A percentile compares a stretch with the other conserved stretches of the same genome.
Evolutionary conservation across 2,797 vertebrate genomes (phyloP).

Genomic region (Gymnopithys bicolor): DNA sequence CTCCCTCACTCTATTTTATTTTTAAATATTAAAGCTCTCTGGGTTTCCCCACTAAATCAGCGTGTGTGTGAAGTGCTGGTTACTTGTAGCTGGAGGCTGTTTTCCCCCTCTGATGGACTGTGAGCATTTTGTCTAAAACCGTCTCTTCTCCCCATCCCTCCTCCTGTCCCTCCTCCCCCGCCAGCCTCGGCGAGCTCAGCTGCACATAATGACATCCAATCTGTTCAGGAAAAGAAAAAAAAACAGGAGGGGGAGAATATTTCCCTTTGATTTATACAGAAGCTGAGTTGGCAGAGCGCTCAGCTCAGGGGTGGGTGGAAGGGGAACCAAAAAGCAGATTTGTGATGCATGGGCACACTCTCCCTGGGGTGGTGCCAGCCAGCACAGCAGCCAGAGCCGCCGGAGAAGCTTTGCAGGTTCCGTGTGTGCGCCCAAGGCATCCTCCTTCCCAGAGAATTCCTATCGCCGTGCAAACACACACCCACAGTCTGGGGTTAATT

Average conservation of each 20-base stretch:
- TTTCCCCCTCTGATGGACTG: slow-evolving; percentile 70
- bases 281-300: slow-evolving; percentile 73
- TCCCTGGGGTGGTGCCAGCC: slow-evolving; percentile 70
- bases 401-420: slow-evolving; percentile 67
- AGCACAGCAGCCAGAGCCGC: slow-evolving; percentile 63
- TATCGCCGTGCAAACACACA: slow-evolving; percentile 62
- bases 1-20: slow-evolving; percentile 11
- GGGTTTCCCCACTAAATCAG: slow-evolving; percentile 68
- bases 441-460: slow-evolving; percentile 57
- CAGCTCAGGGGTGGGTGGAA: slow-evolving; percentile 67
- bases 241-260: slow-evolving; percentile 72
- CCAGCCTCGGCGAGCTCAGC: slow-evolving; percentile 69
- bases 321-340: slow-evolving; percentile 71
- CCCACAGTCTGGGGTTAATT: slow-evolving; percentile 69
- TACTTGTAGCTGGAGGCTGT: slow-evolving; percentile 69
- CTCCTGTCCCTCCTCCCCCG: slow-evolving; percentile 58
- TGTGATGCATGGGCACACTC: slow-evolving; percentile 71
- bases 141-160: slow-evolving; percentile 60
- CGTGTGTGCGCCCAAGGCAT: slow-evolving; percentile 64
- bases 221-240: slow-evolving; percentile 74
- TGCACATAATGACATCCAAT: slow-evolving; percentile 77
- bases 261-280: slow-evolving; percentile 76
- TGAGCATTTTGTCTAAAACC: slow-evolving; percentile 60
- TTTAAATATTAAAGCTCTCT: slow-evolving; percentile 60
- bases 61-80: slow-evolving; percentile 57